Conservation (phyloP, 2,888 invertebrate species). For the Xestoiulus laeticollis region DNA sequence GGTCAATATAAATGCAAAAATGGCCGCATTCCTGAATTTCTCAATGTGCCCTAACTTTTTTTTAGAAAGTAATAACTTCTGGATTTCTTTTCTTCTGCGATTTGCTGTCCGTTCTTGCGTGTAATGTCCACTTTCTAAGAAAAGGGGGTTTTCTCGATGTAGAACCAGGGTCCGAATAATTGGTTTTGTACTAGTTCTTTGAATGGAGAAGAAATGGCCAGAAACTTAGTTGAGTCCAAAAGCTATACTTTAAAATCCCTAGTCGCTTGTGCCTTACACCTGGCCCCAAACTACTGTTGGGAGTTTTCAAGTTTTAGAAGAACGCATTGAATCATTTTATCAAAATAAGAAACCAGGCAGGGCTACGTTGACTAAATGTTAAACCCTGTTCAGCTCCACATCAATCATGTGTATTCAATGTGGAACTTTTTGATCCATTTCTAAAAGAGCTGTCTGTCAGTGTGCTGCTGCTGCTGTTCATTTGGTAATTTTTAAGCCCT, state of each 20-base stretch:
- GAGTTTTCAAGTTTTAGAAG: background rate
- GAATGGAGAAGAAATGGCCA: conserved; percentile 7
- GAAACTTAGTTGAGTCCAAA: background rate
- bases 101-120: background rate
- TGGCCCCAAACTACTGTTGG: background rate
- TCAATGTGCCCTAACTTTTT: background rate
- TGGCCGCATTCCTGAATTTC: background rate
- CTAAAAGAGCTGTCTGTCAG: background rate
- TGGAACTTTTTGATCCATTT: background rate
- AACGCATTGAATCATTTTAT: background rate
- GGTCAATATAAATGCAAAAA: background rate
- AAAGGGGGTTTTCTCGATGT: conserved; percentile 17
- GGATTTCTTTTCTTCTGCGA: background rate
- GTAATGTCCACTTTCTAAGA: background rate
- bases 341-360: background rate
- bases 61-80: background rate
- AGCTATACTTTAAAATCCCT: background rate
- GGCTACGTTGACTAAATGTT: background rate
- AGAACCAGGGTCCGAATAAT: conserved; percentile 28
- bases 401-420: conserved; percentile 12
- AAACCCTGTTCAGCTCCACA: background rate
- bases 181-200: conserved; percentile 16
- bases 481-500: conserved; percentile 4
- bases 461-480: background rate
- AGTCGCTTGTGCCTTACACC: background rate